Evolutionary conservation across 1,140 invertebrate genomes (phyloP).

Genomic region (Drosophila nikananu): DNA sequence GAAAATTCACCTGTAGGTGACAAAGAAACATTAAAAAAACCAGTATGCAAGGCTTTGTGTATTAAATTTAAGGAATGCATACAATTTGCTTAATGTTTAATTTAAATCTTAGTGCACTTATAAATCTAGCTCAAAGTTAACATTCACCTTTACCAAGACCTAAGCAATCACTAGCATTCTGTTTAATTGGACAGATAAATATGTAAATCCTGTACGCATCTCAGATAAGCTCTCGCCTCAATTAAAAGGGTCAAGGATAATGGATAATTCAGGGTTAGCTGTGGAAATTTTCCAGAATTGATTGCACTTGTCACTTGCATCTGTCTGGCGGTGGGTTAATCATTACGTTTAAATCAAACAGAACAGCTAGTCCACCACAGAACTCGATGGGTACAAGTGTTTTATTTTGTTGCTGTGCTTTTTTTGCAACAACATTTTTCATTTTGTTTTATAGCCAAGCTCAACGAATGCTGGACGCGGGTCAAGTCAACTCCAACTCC

Average conservation of each 20-base stretch:
- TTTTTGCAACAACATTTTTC: conserved; percentile 79
- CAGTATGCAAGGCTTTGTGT: too few species aligned
- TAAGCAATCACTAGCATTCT: conserved; percentile 5
- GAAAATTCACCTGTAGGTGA: not conserved
- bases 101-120: not conserved
- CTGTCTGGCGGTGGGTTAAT: conserved; percentile 58
- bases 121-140: conserved; percentile 2
- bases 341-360: conserved; percentile 81
- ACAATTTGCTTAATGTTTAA: not conserved
- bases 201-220: conserved; percentile 44
- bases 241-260: conserved; percentile 66
- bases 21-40: too few species aligned
- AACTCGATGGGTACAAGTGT: conserved; percentile 45
- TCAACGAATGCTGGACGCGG: conserved; percentile 50
- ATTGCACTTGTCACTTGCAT: conserved; percentile 53
- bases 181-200: conserved; percentile 47
- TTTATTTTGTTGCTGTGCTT: conserved; percentile 25
- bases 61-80: not conserved
- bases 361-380: conserved; percentile 33
- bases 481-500: conserved; percentile 60
- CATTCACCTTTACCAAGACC: conserved; percentile 22
- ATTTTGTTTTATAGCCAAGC: conserved; percentile 74
- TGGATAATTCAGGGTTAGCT: conserved; percentile 37
- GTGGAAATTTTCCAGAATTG: conserved; percentile 65
- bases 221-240: conserved; percentile 23